Evolutionary conservation across 2,113 vertebrate species (phyloP), one percentile per base, ranked within the genome.

Genomic region (Ceyx melanurus): DNA sequence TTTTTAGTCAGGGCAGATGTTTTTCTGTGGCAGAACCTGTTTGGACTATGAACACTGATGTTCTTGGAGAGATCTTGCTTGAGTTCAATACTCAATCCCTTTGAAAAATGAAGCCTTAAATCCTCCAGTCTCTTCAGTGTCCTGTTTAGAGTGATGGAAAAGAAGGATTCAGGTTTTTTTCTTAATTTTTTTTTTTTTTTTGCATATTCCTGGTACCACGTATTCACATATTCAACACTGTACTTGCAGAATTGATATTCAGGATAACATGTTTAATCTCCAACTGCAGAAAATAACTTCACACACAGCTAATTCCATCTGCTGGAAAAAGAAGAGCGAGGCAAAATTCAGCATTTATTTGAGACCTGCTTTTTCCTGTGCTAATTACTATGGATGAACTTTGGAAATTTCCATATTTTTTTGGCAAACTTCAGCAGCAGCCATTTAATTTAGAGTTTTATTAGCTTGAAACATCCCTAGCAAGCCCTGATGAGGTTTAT

Each of bases 311-410:
- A 87, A 93, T 92, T 94, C 92, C 82, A 93, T 95, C 95, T 96
- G 92, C 79, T 89, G 75, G 84, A 71, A 83, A 60, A 79, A 91
- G 26, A 85, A 67, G 78, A 95, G 64, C 0, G 3, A 88, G 94
- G 79, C 78, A 46, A 66, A 91, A 91, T 94, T 86, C 76, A 43
- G 83, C 58, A 14, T 56, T 92, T 96, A 58, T 48, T 92, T 91
- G 91, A 71, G 92, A 73, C 89, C 71, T 73, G 64, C 73, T 83
- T 75, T 95, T 86, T 94, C 76, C 90, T 82, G 40, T 67, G 65
- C 73, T 96, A 93, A 96, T 96, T 87, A 89, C 56, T 88, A 73
- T 93, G 92, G 56, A 91, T 94, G 92, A 94, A 95, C 91, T 95
- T 68, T 11, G 51, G 51, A 87, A 89, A 94, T 94, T 42, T 84